Base-by-base conservation (phyloP, 2,888 invertebrate species). In the Lomographa bimaculata region DNA sequence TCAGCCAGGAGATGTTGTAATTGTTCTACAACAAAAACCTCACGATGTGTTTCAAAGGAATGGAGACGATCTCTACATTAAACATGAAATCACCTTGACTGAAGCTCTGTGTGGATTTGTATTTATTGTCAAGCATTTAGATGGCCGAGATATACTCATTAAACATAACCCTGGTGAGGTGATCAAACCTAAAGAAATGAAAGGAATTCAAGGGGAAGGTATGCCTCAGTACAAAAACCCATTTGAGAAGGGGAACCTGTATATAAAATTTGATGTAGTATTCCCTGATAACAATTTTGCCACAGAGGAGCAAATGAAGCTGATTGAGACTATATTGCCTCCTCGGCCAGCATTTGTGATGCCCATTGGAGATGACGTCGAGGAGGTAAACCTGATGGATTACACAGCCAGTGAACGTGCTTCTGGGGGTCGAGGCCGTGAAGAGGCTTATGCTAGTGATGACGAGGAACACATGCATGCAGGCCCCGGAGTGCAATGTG, bases 71-170 rank as follows among this genome's bases (percentile, higher is more conserved):
- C 86, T 96, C 32, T 80, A 92, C 50, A 92, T 96, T 81, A 93
- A 92, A 50, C 92, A 94, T 64, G 93, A 91, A 40, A 92, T 98
- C 21, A 92, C 93, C 21, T 81, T 98, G 32, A 95, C 96, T 1
- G 97, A 98, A 76, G 96, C 98, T 6, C 86, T 98, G 5, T 98
- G 98, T 84, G 98, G 98, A 3, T 96, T 97, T 78, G 90, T 92
- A 41, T 93, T 96, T 79, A 91, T 94, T 28, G 84, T 98, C n/a
- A 93, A 94, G 67, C 98, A 98, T 79, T 90, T 98, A 57, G 98
- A 98, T 86, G 97, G 96, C 0, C 91, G 97, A 27, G 93, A 94
- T 64, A 84, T 98, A 45, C 89, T 97, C 33, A 90, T 98, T 35
- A 93, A 91, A 72, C 94, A 94, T 59, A 90, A 92, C 32, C 91